Conservation (phyloP, 2,113 vertebrate species). For the Megaleporinus macrocephalus region DNA sequence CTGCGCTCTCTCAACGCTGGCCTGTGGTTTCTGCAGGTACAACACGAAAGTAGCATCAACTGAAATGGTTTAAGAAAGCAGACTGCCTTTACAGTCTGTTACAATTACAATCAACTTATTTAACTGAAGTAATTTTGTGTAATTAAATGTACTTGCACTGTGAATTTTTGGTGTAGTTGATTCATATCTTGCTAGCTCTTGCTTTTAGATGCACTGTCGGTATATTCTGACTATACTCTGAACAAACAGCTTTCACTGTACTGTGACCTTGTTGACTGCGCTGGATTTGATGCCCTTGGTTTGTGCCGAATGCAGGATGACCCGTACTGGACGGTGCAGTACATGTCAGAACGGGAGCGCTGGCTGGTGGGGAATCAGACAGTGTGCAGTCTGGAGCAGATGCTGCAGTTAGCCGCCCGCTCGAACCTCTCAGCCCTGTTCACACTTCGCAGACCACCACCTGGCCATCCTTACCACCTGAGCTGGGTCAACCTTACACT, state of each 20-base stretch:
- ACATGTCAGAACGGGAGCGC: conserved; percentile 78
- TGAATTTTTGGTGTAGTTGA: too few relatives aligned
- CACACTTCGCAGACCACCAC: conserved; percentile 82
- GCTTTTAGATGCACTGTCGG: too few relatives aligned
- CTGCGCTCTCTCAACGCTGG: conserved; percentile 90
- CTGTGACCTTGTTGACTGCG: not conserved
- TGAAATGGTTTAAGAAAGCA: not conserved
- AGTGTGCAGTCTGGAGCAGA: conserved; percentile 87
- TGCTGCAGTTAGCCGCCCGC: conserved; percentile 78
- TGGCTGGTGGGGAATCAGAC: conserved; percentile 85
- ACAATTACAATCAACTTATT: too few relatives aligned
- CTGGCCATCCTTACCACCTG: conserved; percentile 81
- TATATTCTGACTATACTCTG: too few relatives aligned
- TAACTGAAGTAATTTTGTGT: too few relatives aligned
- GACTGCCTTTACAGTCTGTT: not conserved
- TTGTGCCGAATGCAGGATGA: conserved; percentile 77
- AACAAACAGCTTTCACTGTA: not conserved
- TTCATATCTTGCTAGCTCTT: too few relatives aligned
- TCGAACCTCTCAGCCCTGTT: conserved; percentile 85
- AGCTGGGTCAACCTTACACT: conserved; percentile 91
- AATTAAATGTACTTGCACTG: too few relatives aligned
- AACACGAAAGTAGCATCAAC: not conserved
- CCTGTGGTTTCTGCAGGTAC: conserved; percentile 92
- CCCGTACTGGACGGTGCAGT: conserved; percentile 87
- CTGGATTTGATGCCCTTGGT: not conserved